phyloP scores from a whole-genome alignment of 1,140 invertebrate genomes.

The Bombus superbus region DNA sequence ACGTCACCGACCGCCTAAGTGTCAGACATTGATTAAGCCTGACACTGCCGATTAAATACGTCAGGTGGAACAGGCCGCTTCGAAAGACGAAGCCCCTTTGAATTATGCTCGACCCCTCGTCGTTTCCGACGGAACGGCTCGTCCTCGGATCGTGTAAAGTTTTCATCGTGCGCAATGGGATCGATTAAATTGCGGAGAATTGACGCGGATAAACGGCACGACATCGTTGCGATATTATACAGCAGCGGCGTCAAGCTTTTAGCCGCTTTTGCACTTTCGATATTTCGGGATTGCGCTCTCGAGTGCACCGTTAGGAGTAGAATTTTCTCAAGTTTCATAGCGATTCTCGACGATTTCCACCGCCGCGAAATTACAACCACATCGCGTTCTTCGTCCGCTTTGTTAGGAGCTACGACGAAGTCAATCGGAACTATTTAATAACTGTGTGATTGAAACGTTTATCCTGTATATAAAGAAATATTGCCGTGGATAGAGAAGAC shows the following conservation, averaged over 20 bases:
- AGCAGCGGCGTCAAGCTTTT: too few species aligned
- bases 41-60: slow-evolving; percentile 61
- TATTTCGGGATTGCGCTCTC: too few species aligned
- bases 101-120: slow-evolving; percentile 52
- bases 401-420: too few species aligned
- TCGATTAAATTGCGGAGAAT: not conserved
- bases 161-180: not conserved
- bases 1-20: slow-evolving; percentile 54
- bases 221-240: not conserved
- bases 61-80: slow-evolving; percentile 45
- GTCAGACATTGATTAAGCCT: slow-evolving; percentile 66
- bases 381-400: too few species aligned
- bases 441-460: too few species aligned
- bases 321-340: not conserved
- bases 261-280: too few species aligned
- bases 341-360: not conserved
- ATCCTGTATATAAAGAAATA: too few species aligned
- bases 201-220: not conserved
- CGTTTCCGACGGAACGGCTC: not conserved
- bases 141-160: not conserved
- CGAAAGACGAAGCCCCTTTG: slow-evolving; percentile 56
- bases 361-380: too few species aligned
- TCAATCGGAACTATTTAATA: too few species aligned
- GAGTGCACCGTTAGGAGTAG: not conserved
- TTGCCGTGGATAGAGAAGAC: too few species aligned